These are phyloP conservation scores for Acanthaster planci DNA, from an alignment of 35 echinoderm and acorn worm genomes.

Conservation along the genomic window DNA sequence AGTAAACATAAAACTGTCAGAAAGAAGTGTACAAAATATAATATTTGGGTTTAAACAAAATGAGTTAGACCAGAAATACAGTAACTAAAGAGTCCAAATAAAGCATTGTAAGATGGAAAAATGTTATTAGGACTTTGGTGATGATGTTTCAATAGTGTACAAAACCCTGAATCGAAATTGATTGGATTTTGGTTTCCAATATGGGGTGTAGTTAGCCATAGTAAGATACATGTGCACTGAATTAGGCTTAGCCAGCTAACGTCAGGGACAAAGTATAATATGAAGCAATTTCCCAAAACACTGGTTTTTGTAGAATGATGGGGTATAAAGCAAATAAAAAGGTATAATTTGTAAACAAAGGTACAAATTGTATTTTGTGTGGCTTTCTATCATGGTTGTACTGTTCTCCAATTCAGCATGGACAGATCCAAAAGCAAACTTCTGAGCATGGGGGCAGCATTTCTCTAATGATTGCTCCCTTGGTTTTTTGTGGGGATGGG, in stretches of 20 bases:
- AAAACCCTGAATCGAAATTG: neutral
- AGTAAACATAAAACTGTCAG: neutral
- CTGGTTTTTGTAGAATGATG: slow-evolving; percentile 22
- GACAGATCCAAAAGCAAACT: neutral
- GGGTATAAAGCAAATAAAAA: slow-evolving; percentile 29
- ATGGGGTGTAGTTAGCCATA: slow-evolving; percentile 18
- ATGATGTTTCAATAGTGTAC: neutral
- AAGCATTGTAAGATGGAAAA: neutral
- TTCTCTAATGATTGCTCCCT: neutral
- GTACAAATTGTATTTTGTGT: neutral
- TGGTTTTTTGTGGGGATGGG: too few species aligned
- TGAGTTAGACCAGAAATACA: too few species aligned
- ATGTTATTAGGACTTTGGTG: neutral
- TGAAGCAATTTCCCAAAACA: slow-evolving; percentile 17
- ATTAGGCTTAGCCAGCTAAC: slow-evolving; percentile 8
- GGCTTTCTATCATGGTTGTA: neutral
- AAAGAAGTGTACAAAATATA: slow-evolving; percentile 14
- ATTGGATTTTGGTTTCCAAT: slow-evolving; percentile 9
- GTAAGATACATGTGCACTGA: slow-evolving; percentile 13
- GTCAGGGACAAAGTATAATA: neutral
- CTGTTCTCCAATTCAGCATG: neutral
- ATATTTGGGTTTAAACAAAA: slow-evolving; percentile 22
- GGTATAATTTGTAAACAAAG: slow-evolving; percentile 32
- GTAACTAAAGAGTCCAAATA: neutral
- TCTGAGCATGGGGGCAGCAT: neutral